Evolutionary conservation across 2,113 vertebrate genomes (phyloP).

Genomic region (Pica pica): DNA sequence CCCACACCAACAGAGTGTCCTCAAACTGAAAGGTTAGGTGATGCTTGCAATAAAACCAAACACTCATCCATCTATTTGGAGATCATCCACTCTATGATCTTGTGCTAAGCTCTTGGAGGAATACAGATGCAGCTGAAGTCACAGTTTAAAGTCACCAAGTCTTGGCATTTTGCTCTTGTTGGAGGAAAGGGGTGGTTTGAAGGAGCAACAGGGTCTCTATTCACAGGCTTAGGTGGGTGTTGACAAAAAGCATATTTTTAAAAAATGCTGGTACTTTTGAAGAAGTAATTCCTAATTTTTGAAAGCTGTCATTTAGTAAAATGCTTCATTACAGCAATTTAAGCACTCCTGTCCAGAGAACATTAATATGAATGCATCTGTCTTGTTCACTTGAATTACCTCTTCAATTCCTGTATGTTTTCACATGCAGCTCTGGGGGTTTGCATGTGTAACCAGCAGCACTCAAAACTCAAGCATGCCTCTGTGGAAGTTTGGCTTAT

Average conservation of each 20-base stretch:
- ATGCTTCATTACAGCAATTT: conserved; percentile 3
- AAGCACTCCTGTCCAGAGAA: not conserved
- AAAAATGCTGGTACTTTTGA: not conserved
- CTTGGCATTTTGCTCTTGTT: not conserved
- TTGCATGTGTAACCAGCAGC: not conserved
- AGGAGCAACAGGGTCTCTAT: not conserved
- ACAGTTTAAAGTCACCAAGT: not conserved
- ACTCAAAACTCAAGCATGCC: not conserved
- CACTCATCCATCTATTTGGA: not conserved
- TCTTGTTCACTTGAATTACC: not conserved
- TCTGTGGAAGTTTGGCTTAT: not conserved
- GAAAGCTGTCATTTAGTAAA: not conserved
- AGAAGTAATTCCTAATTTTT: not conserved
- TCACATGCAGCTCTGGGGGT: not conserved
- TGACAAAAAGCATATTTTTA: not conserved
- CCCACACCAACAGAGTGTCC: not conserved
- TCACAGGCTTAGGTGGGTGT: not conserved
- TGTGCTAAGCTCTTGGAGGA: not conserved
- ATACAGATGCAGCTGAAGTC: not conserved
- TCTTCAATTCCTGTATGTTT: not conserved
- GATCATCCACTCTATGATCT: not conserved
- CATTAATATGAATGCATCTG: not conserved
- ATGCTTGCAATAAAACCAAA: not conserved
- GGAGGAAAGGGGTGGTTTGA: not conserved
- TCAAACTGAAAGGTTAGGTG: not conserved